Evolutionary conservation across 1,140 invertebrate species (phyloP), one percentile per base, ranked within the genome.

Genomic region (Hycleus cichorii): DNA sequence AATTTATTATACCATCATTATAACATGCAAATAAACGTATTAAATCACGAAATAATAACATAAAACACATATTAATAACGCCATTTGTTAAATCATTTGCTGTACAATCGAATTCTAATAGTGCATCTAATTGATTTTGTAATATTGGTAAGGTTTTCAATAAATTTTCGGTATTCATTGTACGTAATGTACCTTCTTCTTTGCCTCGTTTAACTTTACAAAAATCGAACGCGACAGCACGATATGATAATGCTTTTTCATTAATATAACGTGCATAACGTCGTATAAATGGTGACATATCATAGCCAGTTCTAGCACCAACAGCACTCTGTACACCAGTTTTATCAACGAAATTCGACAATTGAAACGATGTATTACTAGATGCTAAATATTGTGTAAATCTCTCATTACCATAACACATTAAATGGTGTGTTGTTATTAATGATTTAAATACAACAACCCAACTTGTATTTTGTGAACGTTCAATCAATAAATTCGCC

Each of bases 331-430:
- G 90, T 49, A 92, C 88, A 70, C 90, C 90, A 71, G 91, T 91
- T 78, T 98, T 98, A 77, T 99, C 97, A 71, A 97, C 81, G 76
- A 98, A 99, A 82, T 89, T 94, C 74, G 88, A 90, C 69, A 99
- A 84, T 80, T 98, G 95, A 83, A 99, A 98, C 68, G 93, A 95
- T 75, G 95, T 96, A 81, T 98, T 99, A 80, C 94, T 98, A 59
- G 96, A 99, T 50, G 97, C 97, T 75, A 99, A 81, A 80, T 98
- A 99, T 81, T 99, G 97, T 72, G 95, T 98, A 76, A 99, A 99
- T 74, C 97, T 88, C 93, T 99, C 97, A 80, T 98, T 99, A 70
- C 97, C 97, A 83, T 98, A 99, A 72, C 96, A 98, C 84, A 99
- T 93, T 69, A 99, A 81, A 78, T 99, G 96, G 81, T 99, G 97